phyloP scores from a whole-genome alignment of 2,113 vertebrate species.

The Lycocorax pyrrhopterus region DNA sequence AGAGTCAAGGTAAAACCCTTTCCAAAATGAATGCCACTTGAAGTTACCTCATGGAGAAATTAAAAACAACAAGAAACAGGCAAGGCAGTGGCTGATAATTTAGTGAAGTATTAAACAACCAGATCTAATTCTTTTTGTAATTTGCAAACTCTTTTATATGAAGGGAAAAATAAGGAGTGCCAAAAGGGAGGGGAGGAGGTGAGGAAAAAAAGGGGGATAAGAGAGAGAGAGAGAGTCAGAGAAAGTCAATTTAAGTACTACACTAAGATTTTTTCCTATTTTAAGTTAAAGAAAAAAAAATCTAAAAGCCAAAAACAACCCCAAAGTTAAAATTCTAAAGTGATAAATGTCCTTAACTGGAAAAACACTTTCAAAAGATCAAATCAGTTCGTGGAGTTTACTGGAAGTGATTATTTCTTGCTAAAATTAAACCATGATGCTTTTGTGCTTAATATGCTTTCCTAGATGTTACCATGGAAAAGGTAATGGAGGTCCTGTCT shows the following conservation, averaged over 20 bases:
- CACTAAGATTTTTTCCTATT: not conserved
- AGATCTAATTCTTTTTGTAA: not conserved
- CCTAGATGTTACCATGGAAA: not conserved
- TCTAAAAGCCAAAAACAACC: not conserved
- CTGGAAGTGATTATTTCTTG: not conserved
- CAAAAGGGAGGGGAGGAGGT: fast-evolving
- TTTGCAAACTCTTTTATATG: not conserved
- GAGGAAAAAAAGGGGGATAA: not conserved
- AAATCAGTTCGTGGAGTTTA: not conserved
- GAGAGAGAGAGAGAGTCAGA: not conserved
- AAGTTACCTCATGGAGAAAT: not conserved
- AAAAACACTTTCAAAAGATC: not conserved
- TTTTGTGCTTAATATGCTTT: not conserved
- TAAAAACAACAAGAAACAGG: not conserved
- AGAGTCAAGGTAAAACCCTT: not conserved
- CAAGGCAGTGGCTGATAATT: not conserved
- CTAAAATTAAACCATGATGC: not conserved
- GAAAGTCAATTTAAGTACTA: not conserved
- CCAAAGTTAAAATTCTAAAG: not conserved
- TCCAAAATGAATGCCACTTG: not conserved
- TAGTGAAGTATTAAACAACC: constrained; percentile 8
- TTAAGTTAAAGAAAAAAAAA: not conserved
- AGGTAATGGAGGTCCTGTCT: not conserved
- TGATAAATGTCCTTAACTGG: not conserved
- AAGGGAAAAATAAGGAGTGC: not conserved